Evolutionary conservation across 2,797 vertebrate species (phyloP).

Genomic region (Monodelphis domestica): DNA sequence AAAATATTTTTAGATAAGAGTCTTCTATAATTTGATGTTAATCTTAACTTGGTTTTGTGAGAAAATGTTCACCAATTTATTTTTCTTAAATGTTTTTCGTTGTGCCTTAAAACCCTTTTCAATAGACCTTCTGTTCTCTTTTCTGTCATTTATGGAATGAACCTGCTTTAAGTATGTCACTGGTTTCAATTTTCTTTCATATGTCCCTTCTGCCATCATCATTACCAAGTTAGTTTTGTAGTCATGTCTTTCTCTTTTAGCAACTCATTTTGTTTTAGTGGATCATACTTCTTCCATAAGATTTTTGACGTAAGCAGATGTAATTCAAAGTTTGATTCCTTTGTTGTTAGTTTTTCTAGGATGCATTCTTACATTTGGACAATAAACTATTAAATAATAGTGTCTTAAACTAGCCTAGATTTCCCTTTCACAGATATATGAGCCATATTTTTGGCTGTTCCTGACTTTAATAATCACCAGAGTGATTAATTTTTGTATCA

Average conservation of each 20-base stretch:
- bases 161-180: too few species aligned
- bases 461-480: not conserved
- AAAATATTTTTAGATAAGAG: not conserved
- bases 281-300: constrained; percentile 4
- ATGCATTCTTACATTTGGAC: not conserved
- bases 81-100: not conserved
- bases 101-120: not conserved
- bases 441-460: constrained; percentile 22
- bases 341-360: constrained; percentile 40
- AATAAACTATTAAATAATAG: constrained; percentile 18
- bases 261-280: constrained; percentile 37
- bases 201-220: constrained; percentile 12
- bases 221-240: constrained; percentile 35
- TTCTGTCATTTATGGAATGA: too few species aligned
- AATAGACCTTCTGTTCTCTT: too few species aligned
- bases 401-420: constrained; percentile 39
- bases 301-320: not conserved
- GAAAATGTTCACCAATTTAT: not conserved
- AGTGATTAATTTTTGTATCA: not conserved
- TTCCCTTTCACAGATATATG: not conserved
- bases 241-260: constrained; percentile 6
- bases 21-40: not conserved
- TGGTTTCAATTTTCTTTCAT: constrained; percentile 41
- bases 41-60: not conserved
- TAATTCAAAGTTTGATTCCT: constrained; percentile 46